These are phyloP conservation scores for Spheniscus mendiculus DNA, from an alignment of 2,113 vertebrate genomes.

Conservation along the genomic window DNA sequence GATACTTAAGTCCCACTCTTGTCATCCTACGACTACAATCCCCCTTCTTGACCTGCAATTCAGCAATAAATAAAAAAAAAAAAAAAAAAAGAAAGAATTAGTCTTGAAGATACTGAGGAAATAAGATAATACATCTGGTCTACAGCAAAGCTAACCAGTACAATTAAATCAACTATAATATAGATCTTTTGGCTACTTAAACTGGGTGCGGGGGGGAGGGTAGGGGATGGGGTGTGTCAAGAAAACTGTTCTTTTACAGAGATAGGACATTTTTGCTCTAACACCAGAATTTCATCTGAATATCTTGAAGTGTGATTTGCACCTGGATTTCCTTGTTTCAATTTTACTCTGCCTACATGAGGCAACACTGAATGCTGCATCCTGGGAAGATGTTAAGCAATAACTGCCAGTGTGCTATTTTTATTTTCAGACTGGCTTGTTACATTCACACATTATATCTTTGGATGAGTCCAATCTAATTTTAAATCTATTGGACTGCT, in stretches of 20 bases:
- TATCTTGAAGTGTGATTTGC: background rate
- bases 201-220: no score
- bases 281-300: background rate
- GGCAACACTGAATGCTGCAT: background rate
- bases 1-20: background rate
- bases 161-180: background rate
- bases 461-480: conserved; percentile 40
- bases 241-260: background rate
- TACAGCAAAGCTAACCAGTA: background rate
- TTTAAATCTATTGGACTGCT: conserved; percentile 32
- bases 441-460: background rate
- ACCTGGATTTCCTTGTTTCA: background rate
- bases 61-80: background rate
- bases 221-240: background rate
- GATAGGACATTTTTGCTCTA: background rate
- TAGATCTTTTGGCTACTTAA: background rate
- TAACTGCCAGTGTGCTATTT: background rate
- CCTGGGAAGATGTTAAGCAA: background rate
- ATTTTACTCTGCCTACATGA: background rate
- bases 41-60: background rate
- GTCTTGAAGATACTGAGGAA: background rate
- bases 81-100: background rate
- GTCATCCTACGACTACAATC: background rate
- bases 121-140: background rate
- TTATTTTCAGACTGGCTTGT: conserved; percentile 16